phyloP scores from a whole-genome alignment of 2,888 invertebrate species.

The Odontocolon sp. region DNA sequence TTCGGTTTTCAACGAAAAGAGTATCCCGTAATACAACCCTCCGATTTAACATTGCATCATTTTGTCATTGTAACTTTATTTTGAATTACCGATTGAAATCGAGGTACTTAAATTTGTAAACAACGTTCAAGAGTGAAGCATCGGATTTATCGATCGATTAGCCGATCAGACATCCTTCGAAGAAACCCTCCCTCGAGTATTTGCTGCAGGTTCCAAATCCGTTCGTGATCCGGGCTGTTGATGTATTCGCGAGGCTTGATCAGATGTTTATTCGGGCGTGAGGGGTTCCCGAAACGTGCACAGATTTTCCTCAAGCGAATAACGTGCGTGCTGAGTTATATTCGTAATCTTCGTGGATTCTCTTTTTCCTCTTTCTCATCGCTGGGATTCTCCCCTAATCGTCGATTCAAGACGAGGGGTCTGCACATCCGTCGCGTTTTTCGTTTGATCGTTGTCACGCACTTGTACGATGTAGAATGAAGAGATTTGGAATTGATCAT shows the following conservation, averaged over 20 bases:
- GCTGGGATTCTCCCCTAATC: slow-evolving; percentile 17
- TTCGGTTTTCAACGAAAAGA: too few relatives aligned
- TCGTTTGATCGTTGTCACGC: slow-evolving; percentile 14
- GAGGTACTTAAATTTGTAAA: background rate
- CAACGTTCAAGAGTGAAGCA: background rate
- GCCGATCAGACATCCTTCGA: slow-evolving; percentile 36
- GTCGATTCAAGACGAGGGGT: slow-evolving; percentile 21
- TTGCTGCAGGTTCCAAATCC: background rate
- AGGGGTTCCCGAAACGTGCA: slow-evolving; percentile 52
- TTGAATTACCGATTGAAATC: background rate
- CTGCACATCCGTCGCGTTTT: background rate
- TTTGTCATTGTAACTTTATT: background rate
- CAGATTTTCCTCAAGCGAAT: slow-evolving; percentile 54
- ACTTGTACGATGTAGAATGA: too few relatives aligned
- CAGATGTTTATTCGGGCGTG: slow-evolving; percentile 60
- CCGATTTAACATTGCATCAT: too few relatives aligned
- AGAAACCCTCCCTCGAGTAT: slow-evolving; percentile 16
- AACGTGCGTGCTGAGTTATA: slow-evolving; percentile 40
- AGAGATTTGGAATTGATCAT: too few relatives aligned
- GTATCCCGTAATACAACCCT: too few relatives aligned
- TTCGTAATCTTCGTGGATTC: slow-evolving; percentile 25
- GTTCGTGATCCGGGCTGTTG: slow-evolving; percentile 44
- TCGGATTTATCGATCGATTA: slow-evolving; percentile 38
- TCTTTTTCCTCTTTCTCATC: background rate
- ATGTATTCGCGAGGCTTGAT: slow-evolving; percentile 56